These are phyloP conservation scores for Euura saliciscinereae DNA, from an alignment of 1,140 invertebrate species.

Conservation along the genomic window DNA sequence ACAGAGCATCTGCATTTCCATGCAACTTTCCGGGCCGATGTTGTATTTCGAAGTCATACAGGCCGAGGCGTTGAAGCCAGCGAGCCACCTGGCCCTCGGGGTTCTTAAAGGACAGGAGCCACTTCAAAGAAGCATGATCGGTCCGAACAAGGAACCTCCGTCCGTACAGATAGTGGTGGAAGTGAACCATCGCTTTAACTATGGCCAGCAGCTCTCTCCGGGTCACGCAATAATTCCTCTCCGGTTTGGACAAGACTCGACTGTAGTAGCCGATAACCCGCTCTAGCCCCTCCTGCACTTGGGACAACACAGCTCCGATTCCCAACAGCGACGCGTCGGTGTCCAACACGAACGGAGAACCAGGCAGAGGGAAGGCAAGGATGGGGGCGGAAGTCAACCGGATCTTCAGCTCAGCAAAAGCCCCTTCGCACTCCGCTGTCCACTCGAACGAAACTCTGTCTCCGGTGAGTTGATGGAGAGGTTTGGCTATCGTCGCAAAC, in stretches of 20 bases:
- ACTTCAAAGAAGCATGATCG: conserved; percentile 33
- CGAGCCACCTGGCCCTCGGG: too few relatives aligned
- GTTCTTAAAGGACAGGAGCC: conserved; percentile 35
- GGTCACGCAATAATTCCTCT: too few relatives aligned
- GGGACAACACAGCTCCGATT: conserved; percentile 29
- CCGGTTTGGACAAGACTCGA: conserved; percentile 44
- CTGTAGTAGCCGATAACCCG: conserved; percentile 37
- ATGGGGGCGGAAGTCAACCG: conserved; percentile 15
- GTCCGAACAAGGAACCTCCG: conserved; percentile 25
- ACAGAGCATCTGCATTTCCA: too few relatives aligned
- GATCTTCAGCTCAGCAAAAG: too few relatives aligned
- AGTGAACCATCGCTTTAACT: too few relatives aligned
- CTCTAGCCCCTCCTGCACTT: conserved; percentile 29
- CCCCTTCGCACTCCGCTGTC: conserved; percentile 24
- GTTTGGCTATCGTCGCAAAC: conserved; percentile 19
- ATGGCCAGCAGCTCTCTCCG: too few relatives aligned
- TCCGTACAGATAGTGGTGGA: conserved; percentile 28
- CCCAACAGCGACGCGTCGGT: conserved; percentile 31
- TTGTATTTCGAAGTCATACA: conserved; percentile 32
- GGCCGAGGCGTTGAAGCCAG: conserved; percentile 30
- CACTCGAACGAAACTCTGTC: conserved; percentile 15
- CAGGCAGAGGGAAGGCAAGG: background rate
- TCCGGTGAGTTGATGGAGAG: background rate
- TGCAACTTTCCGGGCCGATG: conserved; percentile 24
- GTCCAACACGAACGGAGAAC: conserved; percentile 28